These are phyloP conservation scores for Coregonus clupeaformis DNA, from an alignment of 2,113 vertebrate genomes.

Conservation along the genomic window DNA sequence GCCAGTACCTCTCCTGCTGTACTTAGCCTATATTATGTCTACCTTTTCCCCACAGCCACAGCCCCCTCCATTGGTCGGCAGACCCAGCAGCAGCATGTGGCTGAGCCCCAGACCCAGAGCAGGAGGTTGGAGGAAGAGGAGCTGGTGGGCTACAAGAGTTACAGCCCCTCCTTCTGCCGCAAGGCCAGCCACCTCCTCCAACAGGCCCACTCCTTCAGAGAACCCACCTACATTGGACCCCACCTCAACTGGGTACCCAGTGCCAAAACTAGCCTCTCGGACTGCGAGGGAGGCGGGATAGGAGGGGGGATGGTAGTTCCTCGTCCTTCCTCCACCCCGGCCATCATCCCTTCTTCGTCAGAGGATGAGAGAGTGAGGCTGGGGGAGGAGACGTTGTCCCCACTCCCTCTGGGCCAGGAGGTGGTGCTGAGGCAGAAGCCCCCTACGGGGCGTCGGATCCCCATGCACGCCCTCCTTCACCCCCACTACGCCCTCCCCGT, in stretches of 20 bases:
- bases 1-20: no score
- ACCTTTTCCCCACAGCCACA: slow-evolving; percentile 27
- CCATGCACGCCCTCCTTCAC: slow-evolving; percentile 65
- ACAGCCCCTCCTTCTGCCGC: slow-evolving; percentile 85
- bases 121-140: slow-evolving; percentile 47
- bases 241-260: slow-evolving; percentile 60
- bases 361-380: slow-evolving; percentile 29
- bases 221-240: slow-evolving; percentile 76
- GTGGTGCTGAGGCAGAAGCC: slow-evolving; percentile 85
- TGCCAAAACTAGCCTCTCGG: slow-evolving; percentile 46
- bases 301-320: neutral
- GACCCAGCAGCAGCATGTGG: slow-evolving; percentile 73
- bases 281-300: slow-evolving; percentile 23
- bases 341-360: slow-evolving; percentile 21
- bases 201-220: slow-evolving; percentile 84
- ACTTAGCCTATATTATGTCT: no score
- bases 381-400: slow-evolving; percentile 40
- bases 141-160: slow-evolving; percentile 80
- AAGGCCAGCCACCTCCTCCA: slow-evolving; percentile 80
- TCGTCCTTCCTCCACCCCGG: slow-evolving; percentile 35
- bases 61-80: slow-evolving; percentile 48
- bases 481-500: slow-evolving; percentile 71
- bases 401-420: slow-evolving; percentile 59
- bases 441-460: slow-evolving; percentile 68
- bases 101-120: slow-evolving; percentile 73